Evolutionary conservation across 2,888 invertebrate species (phyloP), one percentile per base, ranked within the genome.

Genomic region (Apotomis betuletana): DNA sequence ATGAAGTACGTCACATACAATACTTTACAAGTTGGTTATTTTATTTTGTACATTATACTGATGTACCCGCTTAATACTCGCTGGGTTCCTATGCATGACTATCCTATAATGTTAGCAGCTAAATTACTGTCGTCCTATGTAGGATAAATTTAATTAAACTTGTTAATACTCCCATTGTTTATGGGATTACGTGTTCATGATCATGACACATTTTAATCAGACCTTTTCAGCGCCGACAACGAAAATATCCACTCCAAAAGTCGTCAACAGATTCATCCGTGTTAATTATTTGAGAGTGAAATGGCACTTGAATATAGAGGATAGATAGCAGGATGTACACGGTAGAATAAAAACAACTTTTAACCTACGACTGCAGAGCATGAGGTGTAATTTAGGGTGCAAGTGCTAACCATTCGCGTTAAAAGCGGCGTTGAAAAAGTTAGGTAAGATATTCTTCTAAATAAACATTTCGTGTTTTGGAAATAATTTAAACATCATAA

Each of bases 401-500:
- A 27, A 27, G 27, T 27, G 27, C 27, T 27, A 27, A 27, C 1
- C 27, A 27, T 62, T 68, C 36, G 55, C 57, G 13, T 15, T 46
- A 67, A 41, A 67, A 46, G 54, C 3, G 59, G 44, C 41, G 12
- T 62, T 51, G 36, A 51, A 54, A n/a, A 13, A 9, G 44, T 9
- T 10, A 10, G 44, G 5, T 41, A 52, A 27, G 27, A 27, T 27
- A 27, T 27, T 27, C 10, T 64, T 54, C 41, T 54, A 27, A 27
- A 8, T 44, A 5, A 60, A 63, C 51, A 2, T 44, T 58, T 15
- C 38, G 9, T 51, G 10, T 62, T 69, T 69, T 51, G 57, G 8
- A 58, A 49, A 44, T 52, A 27, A 5, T 13, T 49, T 55, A 41
- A 65, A 54, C 54, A 65, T 54, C 57, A 41, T 58, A 54, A 58